phyloP scores from a whole-genome alignment of 1,140 invertebrate genomes.

The Drosophila sulfurigaster region DNA sequence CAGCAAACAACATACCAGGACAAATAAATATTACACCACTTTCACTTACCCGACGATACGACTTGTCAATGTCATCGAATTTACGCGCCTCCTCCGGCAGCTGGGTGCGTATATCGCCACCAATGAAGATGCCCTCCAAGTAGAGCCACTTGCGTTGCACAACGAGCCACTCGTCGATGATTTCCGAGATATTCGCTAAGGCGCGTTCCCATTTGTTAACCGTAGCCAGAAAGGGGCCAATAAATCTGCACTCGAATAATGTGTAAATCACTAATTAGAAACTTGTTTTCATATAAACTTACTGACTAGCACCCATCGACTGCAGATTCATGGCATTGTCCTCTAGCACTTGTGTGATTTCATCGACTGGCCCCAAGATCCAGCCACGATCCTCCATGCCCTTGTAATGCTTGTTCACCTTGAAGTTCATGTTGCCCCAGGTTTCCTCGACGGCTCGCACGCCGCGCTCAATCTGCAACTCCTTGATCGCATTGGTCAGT shows the following conservation, averaged over 20 bases:
- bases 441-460: constrained; percentile 91
- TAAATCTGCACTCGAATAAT: constrained; percentile 87
- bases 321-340: constrained; percentile 96
- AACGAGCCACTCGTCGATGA: constrained; percentile 93
- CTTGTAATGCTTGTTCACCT: constrained; percentile 88
- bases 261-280: not conserved
- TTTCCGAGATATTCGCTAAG: constrained; percentile 92
- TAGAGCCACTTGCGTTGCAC: constrained; percentile 96
- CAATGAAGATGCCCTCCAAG: constrained; percentile 95
- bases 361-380: constrained; percentile 92
- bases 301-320: constrained; percentile 95
- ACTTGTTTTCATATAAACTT: constrained; percentile 49
- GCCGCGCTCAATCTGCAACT: constrained; percentile 94
- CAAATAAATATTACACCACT: constrained; percentile 45
- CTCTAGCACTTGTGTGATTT: constrained; percentile 92
- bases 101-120: constrained; percentile 93
- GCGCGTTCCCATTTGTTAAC: constrained; percentile 94
- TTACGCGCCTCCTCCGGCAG: constrained; percentile 94
- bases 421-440: constrained; percentile 91
- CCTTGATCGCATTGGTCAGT: constrained; percentile 94
- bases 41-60: constrained; percentile 89
- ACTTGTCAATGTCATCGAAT: constrained; percentile 94
- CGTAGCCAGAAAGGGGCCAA: constrained; percentile 92
- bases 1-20: constrained; percentile 51
- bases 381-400: constrained; percentile 87